Evolutionary conservation across 2,113 vertebrate species (phyloP), one percentile per base, ranked within the genome.

Genomic region (Vidua macroura): DNA sequence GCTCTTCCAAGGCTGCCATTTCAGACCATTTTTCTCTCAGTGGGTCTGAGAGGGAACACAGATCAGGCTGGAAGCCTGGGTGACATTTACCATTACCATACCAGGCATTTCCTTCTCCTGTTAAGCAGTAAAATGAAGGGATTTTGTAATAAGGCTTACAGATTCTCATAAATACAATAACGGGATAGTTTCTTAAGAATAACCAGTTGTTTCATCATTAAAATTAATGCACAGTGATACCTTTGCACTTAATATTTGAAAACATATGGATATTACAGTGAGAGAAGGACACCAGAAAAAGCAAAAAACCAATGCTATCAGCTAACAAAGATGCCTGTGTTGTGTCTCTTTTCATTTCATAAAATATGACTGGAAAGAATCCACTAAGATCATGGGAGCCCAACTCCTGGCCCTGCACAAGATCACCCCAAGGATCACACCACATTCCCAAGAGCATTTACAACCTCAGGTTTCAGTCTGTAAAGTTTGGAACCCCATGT

Each of bases 261-360:
- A 83, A 53, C 39, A 11, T 19, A 35, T 0, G 0, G 30, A 3
- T 48, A 14, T 44, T 83, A n/a, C 1, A n/a, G 49, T 28, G n/a
- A 75, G 74, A 52, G 30, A 44, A 64, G 3, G 22, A 46, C 30
- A 31, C 39, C 62, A 63, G 56, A 28, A 58, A 82, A 83, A 63
- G 15, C 58, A 55, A 70, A 69, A 80, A 43, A 9, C n/a, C n/a
- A 63, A 8, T 55, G 33, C 52, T 55, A 7, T 33, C 43, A 31
- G 25, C 11, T 72, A 44, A 55, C 33, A 35, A 17, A 31, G 30
- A 74, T 30, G 33, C 33, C 37, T 48, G 8, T 43, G 15, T 24
- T 35, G 2, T 1, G 1, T 37, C 53, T 60, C 49, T 51, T 59
- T 35, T 33, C 16, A 25, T 69, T 76, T 69, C 48, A 48, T 6